Conservation (phyloP, 2,888 invertebrate species). For the Coecobrya sp. region DNA sequence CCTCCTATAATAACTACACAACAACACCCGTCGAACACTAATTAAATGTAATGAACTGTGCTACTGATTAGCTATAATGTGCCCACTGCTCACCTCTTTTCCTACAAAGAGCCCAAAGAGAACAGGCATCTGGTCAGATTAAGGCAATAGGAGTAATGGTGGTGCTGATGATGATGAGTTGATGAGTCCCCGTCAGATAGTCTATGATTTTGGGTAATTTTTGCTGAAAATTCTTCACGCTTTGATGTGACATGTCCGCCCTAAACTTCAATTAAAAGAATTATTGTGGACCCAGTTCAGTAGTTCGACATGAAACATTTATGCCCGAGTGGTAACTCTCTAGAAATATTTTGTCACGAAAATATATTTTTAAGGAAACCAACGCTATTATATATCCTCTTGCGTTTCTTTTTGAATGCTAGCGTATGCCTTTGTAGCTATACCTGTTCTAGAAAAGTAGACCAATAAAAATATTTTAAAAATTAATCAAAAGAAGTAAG, state of each 20-base stretch:
- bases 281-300: conserved; percentile 58
- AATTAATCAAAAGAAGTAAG: conserved; percentile 33
- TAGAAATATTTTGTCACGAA: conserved; percentile 1
- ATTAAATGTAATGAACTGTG: conserved; percentile 83
- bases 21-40: conserved; percentile 78
- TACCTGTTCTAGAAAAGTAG: conserved; percentile 64
- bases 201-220: conserved; percentile 73
- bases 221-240: conserved; percentile 69
- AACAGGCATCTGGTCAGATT: conserved; percentile 41
- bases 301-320: conserved; percentile 35
- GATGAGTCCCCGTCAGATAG: conserved; percentile 27
- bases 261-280: conserved; percentile 74
- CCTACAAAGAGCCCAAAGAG: background rate
- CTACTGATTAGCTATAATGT: conserved; percentile 81
- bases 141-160: conserved; percentile 45
- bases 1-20: conserved; percentile 68
- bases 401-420: background rate
- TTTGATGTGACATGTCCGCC: conserved; percentile 75
- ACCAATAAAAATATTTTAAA: conserved; percentile 52
- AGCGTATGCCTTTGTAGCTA: background rate
- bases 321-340: background rate
- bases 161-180: conserved; percentile 49
- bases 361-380: background rate
- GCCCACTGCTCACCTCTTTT: conserved; percentile 58
- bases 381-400: background rate